phyloP scores from a whole-genome alignment of 2,113 vertebrate species.

The Clarias macrocephalus region DNA sequence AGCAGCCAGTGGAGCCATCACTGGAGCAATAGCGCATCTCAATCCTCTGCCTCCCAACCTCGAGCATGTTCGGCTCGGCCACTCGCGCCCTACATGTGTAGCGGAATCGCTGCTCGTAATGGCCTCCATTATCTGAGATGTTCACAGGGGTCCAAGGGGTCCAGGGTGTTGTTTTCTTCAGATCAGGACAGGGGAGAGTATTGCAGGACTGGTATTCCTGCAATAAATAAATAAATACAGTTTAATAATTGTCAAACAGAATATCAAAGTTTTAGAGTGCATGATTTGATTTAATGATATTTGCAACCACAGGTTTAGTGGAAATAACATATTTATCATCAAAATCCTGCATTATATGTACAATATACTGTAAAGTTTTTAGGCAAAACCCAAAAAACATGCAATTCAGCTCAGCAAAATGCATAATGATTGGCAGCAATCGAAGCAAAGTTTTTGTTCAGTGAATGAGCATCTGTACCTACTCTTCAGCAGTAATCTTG shows the following conservation, averaged over 20 bases:
- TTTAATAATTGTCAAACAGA: background rate
- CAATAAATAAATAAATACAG: background rate
- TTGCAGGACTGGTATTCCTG: constrained; percentile 97
- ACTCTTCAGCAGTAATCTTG: no score
- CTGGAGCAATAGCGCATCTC: constrained; percentile 98
- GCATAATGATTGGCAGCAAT: no score
- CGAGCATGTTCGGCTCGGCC: constrained; percentile 83
- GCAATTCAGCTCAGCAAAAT: no score
- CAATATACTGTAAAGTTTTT: no score
- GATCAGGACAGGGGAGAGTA: constrained; percentile 85
- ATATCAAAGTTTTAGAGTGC: background rate
- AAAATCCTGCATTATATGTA: background rate
- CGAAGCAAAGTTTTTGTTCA: no score
- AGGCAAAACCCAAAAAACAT: no score
- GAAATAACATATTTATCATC: background rate
- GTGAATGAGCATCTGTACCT: no score
- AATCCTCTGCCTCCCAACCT: constrained; percentile 92
- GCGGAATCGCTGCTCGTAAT: constrained; percentile 94
- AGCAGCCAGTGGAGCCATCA: constrained; percentile 90
- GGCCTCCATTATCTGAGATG: constrained; percentile 93
- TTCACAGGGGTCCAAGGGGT: constrained; percentile 96
- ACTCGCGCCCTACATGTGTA: constrained; percentile 95
- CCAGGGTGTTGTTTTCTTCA: constrained; percentile 98
- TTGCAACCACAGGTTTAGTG: background rate
- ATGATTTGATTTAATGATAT: background rate